Evolutionary conservation across 2,888 invertebrate species (phyloP).

Genomic region (Rhagophthalmus giganteus): DNA sequence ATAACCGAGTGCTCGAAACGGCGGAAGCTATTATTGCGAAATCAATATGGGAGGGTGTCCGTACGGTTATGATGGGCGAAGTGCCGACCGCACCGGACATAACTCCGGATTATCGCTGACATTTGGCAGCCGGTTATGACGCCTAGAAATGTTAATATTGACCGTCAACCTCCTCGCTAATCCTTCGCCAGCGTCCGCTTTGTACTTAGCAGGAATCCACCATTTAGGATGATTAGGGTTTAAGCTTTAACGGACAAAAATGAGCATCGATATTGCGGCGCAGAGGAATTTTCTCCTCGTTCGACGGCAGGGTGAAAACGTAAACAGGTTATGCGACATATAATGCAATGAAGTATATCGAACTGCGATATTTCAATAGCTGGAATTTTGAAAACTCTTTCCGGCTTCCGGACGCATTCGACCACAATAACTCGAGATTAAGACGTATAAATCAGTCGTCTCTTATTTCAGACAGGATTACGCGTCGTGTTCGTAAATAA

Average conservation of each 20-base stretch:
- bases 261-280: neutral
- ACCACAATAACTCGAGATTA: conserved; percentile 20
- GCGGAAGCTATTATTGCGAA: conserved; percentile 41
- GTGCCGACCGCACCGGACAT: conserved; percentile 45
- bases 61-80: conserved; percentile 32
- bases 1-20: conserved; percentile 37
- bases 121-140: conserved; percentile 51
- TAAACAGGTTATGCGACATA: too few species aligned
- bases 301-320: too few species aligned
- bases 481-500: conserved; percentile 6
- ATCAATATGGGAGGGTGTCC: conserved; percentile 37
- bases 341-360: conserved; percentile 17
- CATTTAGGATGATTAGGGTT: too few species aligned
- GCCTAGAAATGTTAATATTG: conserved; percentile 54
- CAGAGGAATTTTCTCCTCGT: neutral
- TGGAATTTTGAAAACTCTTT: conserved; percentile 15
- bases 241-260: neutral
- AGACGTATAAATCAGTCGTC: conserved; percentile 24
- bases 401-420: conserved; percentile 16
- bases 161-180: conserved; percentile 40
- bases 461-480: conserved; percentile 16
- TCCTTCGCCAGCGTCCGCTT: conserved; percentile 16
- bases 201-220: conserved; percentile 4
- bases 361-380: conserved; percentile 13
- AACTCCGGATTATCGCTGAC: conserved; percentile 50